These are phyloP conservation scores for Theonella swinhoei DNA, from an alignment of 37 sponge, comb jelly and placozoan genomes.

Conservation along the genomic window DNA sequence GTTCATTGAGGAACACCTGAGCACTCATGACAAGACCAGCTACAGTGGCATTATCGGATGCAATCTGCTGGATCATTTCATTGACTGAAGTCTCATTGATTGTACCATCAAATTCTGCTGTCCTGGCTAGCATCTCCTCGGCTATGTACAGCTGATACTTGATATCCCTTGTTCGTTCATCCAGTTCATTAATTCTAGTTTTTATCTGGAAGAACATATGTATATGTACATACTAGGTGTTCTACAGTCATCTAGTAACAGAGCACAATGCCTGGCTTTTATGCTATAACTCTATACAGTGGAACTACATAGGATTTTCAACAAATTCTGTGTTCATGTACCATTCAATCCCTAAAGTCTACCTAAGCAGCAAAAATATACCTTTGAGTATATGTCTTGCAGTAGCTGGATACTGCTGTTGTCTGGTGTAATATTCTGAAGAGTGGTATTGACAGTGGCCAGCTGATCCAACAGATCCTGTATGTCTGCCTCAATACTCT, in stretches of 20 bases:
- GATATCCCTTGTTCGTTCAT: not conserved
- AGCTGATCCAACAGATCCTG: not conserved
- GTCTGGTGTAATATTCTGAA: conserved; percentile 13
- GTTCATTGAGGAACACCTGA: not conserved
- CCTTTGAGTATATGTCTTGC: not conserved
- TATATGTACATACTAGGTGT: not conserved
- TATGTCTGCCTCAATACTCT: not conserved
- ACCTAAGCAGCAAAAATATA: too few species aligned
- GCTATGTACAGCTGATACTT: not conserved
- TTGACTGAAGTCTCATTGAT: conserved; percentile 6
- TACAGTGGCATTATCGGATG: not conserved
- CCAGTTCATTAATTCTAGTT: not conserved
- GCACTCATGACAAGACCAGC: not conserved
- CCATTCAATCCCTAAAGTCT: too few species aligned
- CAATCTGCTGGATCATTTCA: not conserved
- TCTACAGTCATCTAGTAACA: not conserved
- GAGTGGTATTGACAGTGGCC: not conserved
- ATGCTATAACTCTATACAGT: too few species aligned
- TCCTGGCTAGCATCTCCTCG: not conserved
- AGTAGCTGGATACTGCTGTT: not conserved
- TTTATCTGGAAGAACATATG: conserved; percentile 14
- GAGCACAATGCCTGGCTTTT: not conserved
- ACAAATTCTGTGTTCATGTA: too few species aligned
- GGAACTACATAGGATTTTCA: too few species aligned
- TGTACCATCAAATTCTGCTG: conserved; percentile 25